Evolutionary conservation across 2,113 vertebrate genomes (phyloP), one percentile per base, ranked within the genome.

Genomic region (Oryzias javanicus): DNA sequence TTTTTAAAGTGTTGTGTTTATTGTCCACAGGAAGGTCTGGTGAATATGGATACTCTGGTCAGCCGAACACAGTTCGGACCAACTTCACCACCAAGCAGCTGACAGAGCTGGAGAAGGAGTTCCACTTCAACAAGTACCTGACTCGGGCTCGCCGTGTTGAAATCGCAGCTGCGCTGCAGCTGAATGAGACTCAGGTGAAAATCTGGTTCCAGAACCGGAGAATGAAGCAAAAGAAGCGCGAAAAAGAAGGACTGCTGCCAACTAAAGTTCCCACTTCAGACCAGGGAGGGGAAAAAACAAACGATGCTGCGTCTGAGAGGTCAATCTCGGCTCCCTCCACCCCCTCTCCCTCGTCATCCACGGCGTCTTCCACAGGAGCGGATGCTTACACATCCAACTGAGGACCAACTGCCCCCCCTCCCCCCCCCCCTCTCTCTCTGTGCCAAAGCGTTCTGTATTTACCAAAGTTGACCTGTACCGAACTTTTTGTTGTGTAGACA

Each of bases 171-270:
- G 94, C 96, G 1, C 89, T 99, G 45, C 96, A 97, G 70, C 92
- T 99, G 56, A 99, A 99, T 59, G 97, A 99, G 90, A 98, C 97
- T 76, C 97, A 99, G 86, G 97, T 98, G 76, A 99, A 99, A 84
- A 98, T 99, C 42, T 99, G 97, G 97, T 99, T 99, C 86, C 97
- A 99, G 90, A 99, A 98, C 76, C 92, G 97, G 20, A 90, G 97
- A 46, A 99, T 99, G 97, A 99, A 99, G 85, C 97, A 99, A 64
- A 99, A 99, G 91, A 99, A 99, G 74, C 87, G 97, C 0, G 97
- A 99, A 79, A 99, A 98, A 78, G 97, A 98, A 60, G 96, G 96
- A 14, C 76, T 96, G 42, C 74, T 97, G 42, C 92, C 94, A 18
- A n/a, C 72, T 70, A 94, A 95, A 72, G 92, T 91, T 24, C 86